These are phyloP conservation scores for Chelidonichthys spinosus DNA, from an alignment of 2,797 vertebrate species.

Conservation along the genomic window DNA sequence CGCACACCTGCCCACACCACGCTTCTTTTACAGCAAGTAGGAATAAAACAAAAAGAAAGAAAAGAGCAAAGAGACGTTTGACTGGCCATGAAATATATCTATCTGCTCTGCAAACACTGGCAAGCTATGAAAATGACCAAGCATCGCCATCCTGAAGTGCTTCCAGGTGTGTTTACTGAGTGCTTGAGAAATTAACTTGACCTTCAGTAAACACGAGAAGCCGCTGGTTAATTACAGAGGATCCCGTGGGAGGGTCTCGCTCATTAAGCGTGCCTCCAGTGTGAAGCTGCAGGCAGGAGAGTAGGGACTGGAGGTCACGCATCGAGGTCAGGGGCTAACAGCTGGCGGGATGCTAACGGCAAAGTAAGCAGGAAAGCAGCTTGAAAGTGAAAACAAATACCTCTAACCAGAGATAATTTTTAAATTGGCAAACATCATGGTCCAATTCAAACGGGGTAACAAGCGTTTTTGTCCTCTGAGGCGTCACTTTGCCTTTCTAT, in stretches of 20 bases:
- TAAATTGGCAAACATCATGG: too few species aligned
- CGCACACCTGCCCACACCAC: too few species aligned
- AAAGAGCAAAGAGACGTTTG: too few species aligned
- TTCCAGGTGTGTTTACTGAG: not conserved
- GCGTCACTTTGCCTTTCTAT: too few species aligned
- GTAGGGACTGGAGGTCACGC: not conserved
- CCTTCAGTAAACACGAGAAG: slow-evolving; percentile 21
- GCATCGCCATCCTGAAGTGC: not conserved
- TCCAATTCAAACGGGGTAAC: too few species aligned
- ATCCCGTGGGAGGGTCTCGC: not conserved
- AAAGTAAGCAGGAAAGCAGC: not conserved
- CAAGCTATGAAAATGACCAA: too few species aligned
- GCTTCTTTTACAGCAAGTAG: not conserved
- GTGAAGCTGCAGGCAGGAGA: not conserved
- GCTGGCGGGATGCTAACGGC: not conserved
- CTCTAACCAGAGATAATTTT: not conserved
- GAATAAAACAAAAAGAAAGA: not conserved
- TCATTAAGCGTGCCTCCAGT: not conserved
- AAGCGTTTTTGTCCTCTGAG: too few species aligned
- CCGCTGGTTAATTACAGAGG: slow-evolving; percentile 17
- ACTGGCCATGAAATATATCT: too few species aligned
- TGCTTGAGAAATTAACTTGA: not conserved
- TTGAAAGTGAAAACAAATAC: not conserved
- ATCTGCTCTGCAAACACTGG: too few species aligned
- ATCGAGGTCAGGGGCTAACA: not conserved